Evolutionary conservation across 2,113 vertebrate species (phyloP).

Genomic region (Notothenia rossii): DNA sequence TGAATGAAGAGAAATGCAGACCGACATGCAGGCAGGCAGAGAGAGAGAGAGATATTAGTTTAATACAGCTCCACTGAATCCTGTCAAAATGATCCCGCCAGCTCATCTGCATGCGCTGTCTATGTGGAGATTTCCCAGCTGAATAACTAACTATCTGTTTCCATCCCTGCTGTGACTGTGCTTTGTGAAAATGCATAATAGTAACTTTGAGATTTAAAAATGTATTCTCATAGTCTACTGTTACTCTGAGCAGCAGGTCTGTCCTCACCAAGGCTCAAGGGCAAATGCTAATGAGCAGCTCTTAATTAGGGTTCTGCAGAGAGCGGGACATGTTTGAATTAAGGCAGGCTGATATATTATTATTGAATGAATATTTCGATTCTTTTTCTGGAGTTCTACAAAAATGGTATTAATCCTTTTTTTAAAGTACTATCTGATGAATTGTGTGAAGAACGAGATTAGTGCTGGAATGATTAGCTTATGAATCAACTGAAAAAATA

Average conservation of each 20-base stretch:
- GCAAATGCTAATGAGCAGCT: slow-evolving; percentile 44
- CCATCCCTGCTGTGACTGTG: slow-evolving; percentile 28
- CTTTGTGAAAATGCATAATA: slow-evolving; percentile 33
- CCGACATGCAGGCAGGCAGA: background rate
- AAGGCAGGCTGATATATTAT: background rate
- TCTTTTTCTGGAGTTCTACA: too few species aligned
- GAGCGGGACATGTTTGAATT: slow-evolving; percentile 15
- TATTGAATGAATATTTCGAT: background rate
- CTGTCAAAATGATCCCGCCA: slow-evolving; percentile 49
- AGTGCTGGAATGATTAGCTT: slow-evolving; percentile 1
- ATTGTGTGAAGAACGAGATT: background rate
- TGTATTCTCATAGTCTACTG: slow-evolving; percentile 4
- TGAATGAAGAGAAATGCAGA: slow-evolving; percentile 35
- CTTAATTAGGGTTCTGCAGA: slow-evolving; percentile 23
- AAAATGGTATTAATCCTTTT: background rate
- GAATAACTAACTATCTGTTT: slow-evolving; percentile 27
- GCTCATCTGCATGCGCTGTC: slow-evolving; percentile 35
- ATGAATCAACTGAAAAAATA: background rate
- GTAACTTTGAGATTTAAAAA: slow-evolving; percentile 36
- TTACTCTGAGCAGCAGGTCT: slow-evolving; percentile 16
- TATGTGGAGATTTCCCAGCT: slow-evolving; percentile 37
- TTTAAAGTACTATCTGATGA: background rate
- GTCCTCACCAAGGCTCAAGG: slow-evolving; percentile 29
- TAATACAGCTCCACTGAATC: slow-evolving; percentile 48
- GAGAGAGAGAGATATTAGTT: slow-evolving; percentile 36